Conservation (phyloP, 2,797 vertebrate genomes). For the Chromis chromis region DNA sequence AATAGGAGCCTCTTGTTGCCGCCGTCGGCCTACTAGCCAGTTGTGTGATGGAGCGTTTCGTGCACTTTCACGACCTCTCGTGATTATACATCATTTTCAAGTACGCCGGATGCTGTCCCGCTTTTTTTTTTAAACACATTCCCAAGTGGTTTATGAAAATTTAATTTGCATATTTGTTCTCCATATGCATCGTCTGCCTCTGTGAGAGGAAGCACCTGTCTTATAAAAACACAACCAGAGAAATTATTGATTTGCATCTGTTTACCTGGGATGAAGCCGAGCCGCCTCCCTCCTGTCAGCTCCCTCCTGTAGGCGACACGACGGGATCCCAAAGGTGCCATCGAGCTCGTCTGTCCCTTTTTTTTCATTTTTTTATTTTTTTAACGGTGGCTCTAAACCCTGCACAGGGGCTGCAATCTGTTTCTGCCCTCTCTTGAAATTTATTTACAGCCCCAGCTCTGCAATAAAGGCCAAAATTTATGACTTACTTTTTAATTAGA, state of each 20-base stretch:
- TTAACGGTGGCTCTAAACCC: constrained; percentile 65
- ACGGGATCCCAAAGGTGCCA: constrained; percentile 67
- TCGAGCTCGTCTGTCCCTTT: constrained; percentile 67
- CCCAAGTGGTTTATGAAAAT: constrained; percentile 60
- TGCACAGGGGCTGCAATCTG: constrained; percentile 69
- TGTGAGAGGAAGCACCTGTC: constrained; percentile 41
- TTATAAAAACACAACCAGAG: constrained; percentile 61
- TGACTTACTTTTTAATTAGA: constrained; percentile 93
- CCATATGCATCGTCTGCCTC: constrained; percentile 43
- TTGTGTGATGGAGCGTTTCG: constrained; percentile 41
- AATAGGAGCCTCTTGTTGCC: constrained; percentile 44
- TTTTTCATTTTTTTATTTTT: constrained; percentile 36
- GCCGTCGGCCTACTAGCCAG: constrained; percentile 31
- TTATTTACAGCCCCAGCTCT: constrained; percentile 88
- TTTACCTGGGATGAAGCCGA: constrained; percentile 52
- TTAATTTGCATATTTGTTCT: constrained; percentile 64
- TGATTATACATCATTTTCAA: constrained; percentile 72
- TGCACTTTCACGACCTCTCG: constrained; percentile 60
- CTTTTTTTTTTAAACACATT: constrained; percentile 43
- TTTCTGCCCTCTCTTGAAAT: constrained; percentile 81
- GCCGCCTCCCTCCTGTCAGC: constrained; percentile 52
- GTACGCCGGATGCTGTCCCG: constrained; percentile 38
- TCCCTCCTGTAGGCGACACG: not conserved
- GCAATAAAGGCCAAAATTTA: constrained; percentile 89
- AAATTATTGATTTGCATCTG: constrained; percentile 79